Evolutionary conservation across 2,888 invertebrate species (phyloP).

Genomic region (Chloroclysta siterata): DNA sequence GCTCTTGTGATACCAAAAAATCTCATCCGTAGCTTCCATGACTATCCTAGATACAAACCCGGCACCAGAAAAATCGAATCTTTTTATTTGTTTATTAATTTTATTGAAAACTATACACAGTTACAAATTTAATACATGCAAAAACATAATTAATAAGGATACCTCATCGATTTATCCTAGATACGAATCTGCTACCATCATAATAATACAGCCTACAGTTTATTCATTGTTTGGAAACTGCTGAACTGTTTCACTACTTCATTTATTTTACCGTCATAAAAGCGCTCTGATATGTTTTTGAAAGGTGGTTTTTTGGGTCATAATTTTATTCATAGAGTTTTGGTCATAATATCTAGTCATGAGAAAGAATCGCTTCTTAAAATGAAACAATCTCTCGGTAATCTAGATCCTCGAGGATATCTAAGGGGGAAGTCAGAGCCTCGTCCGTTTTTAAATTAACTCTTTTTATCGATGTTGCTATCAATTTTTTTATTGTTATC

Average conservation of each 20-base stretch:
- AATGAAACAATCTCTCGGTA: background rate
- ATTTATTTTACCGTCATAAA: constrained; percentile 28
- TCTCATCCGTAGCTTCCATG: background rate
- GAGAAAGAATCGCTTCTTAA: background rate
- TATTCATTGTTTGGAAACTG: constrained; percentile 35
- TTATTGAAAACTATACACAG: too few relatives aligned
- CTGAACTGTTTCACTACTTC: constrained; percentile 32
- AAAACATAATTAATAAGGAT: background rate
- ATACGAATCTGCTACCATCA: constrained; percentile 1
- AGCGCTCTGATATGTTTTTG: constrained; percentile 26
- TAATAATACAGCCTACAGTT: constrained; percentile 26
- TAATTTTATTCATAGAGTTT: constrained; percentile 17
- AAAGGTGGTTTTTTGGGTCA: constrained; percentile 11
- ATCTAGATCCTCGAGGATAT: too few relatives aligned
- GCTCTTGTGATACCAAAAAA: background rate
- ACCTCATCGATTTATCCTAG: background rate
- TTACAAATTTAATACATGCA: background rate
- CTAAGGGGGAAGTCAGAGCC: too few relatives aligned
- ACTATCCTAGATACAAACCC: too few relatives aligned
- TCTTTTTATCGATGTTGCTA: too few relatives aligned
- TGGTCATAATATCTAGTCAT: background rate
- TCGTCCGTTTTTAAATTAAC: too few relatives aligned
- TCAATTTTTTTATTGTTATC: too few relatives aligned
- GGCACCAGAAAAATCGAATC: too few relatives aligned
- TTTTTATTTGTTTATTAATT: too few relatives aligned